Conservation (phyloP, 2,797 vertebrate species). For the Notamacropus eugenii region DNA sequence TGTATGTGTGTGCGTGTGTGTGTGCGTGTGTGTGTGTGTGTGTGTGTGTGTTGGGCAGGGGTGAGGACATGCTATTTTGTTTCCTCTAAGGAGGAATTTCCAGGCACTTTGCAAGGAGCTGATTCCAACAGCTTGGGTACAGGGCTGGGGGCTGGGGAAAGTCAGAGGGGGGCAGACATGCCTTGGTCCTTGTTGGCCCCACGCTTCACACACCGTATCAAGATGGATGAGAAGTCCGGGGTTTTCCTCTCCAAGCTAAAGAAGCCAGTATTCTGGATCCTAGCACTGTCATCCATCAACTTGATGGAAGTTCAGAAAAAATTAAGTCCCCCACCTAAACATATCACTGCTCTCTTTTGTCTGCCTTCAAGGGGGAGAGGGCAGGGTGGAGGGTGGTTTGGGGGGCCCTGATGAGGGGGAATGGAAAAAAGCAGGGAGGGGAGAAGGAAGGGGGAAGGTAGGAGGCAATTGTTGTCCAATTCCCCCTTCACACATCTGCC, state of each 20-base stretch:
- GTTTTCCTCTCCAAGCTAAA: constrained; percentile 26
- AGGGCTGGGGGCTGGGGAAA: not conserved
- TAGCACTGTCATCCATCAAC: constrained; percentile 32
- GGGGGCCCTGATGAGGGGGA: not conserved
- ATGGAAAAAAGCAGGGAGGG: not conserved
- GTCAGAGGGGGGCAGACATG: not conserved
- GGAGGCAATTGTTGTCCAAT: constrained; percentile 19
- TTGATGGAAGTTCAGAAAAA: constrained; percentile 36
- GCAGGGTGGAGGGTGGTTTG: constrained; percentile 47
- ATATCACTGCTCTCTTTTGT: constrained; percentile 23
- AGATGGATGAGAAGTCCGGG: constrained; percentile 43
- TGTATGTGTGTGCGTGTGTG: constrained; percentile 11
- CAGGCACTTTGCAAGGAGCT: constrained; percentile 40
- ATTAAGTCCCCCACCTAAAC: constrained; percentile 30
- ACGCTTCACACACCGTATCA: constrained; percentile 26
- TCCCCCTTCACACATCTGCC: constrained; percentile 54
- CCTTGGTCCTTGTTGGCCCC: not conserved
- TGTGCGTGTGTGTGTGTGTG: not conserved
- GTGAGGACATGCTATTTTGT: not conserved
- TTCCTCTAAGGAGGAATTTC: constrained; percentile 24
- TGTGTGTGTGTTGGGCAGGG: not conserved
- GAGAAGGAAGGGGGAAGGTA: constrained; percentile 36
- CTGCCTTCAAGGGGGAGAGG: constrained; percentile 15
- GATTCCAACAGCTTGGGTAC: constrained; percentile 22
- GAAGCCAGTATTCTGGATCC: constrained; percentile 41